Percentiles rank a stretch among this genome's conserved stretches.
Conservation (phyloP, 2,888 invertebrate species). For the Macrosiphum euphorbiae region DNA sequence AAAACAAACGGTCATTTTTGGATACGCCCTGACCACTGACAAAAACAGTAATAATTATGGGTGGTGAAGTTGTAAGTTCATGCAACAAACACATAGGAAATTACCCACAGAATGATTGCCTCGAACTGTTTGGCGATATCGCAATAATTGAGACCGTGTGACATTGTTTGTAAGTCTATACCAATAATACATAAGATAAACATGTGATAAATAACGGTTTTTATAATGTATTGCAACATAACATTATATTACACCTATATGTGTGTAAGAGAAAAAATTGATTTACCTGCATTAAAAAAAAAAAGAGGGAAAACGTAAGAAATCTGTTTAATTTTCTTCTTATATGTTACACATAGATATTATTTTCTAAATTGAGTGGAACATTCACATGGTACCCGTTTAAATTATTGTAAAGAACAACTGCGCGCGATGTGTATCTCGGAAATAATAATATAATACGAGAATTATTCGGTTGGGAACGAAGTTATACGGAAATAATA, state of each 20-base stretch:
- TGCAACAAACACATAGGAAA: conserved; percentile 11
- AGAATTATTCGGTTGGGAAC: neutral
- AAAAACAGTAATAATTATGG: conserved; percentile 36
- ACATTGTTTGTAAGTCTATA: neutral
- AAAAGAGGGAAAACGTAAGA: neutral
- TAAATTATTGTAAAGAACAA: neutral
- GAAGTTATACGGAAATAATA: neutral
- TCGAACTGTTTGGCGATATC: neutral
- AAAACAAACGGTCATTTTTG: conserved; percentile 45
- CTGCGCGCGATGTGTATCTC: neutral
- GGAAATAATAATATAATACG: neutral
- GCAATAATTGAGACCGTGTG: neutral
- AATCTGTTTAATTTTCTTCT: neutral
- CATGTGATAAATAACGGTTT: neutral
- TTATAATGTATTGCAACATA: neutral
- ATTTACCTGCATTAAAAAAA: neutral
- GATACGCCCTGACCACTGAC: conserved; percentile 49
- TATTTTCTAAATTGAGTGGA: neutral
- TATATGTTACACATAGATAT: neutral
- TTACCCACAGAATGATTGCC: neutral
- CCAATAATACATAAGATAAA: neutral
- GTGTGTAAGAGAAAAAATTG: neutral
- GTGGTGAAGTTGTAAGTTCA: conserved; percentile 27
- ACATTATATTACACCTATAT: neutral
- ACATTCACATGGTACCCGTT: neutral